Evolutionary conservation across 1,140 invertebrate species (phyloP), one percentile per base, ranked within the genome.

Genomic region (Phocides pigmalion): DNA sequence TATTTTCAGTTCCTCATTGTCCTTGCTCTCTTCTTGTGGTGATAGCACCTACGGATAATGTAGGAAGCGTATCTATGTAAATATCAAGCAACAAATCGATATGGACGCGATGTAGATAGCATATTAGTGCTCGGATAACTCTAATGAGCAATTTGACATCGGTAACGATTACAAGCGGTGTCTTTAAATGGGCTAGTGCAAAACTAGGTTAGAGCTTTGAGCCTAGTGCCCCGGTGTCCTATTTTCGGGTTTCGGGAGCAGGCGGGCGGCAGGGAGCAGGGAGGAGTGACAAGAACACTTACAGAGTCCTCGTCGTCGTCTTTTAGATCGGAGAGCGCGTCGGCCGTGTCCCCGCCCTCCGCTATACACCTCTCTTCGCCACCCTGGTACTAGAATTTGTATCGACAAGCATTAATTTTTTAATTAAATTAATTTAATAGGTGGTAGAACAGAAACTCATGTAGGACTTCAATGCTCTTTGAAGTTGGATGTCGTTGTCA

Each of bases 251-350:
- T 66, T 68, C 44, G 70, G 59, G 69, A 63, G 68, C 51, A 64
- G 71, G 75, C 62, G 54, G 62, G 49, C 54, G 64, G 49, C 44
- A 62, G 56, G 61, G 54, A 25, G 14, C 67, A 54, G 25, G 42
- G 63, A 72, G 66, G 69, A 59, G 62, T 53, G 15, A 69, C 49
- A 75, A 86, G 76, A 82, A 80, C 76, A 90, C 88, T 90, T 75
- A 90, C 88, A 61, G 88, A 90, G 77, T 89, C 88, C 76, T 90
- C 88, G 66, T 90, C 88, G 66, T 90, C 88, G 73, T 90, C 88
- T 74, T 79, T 81, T 61, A 90, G 84, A 58, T 91, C 89, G 68
- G 85, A 89, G 68, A 88, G 83, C 49, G 83, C 72, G 69, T 89
- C 87, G 67, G 70, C 66, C 44, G 68, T 56, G 41, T 90, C 79